Base-by-base conservation (phyloP, 2,888 invertebrate species). In the Pelosia muscerda region DNA sequence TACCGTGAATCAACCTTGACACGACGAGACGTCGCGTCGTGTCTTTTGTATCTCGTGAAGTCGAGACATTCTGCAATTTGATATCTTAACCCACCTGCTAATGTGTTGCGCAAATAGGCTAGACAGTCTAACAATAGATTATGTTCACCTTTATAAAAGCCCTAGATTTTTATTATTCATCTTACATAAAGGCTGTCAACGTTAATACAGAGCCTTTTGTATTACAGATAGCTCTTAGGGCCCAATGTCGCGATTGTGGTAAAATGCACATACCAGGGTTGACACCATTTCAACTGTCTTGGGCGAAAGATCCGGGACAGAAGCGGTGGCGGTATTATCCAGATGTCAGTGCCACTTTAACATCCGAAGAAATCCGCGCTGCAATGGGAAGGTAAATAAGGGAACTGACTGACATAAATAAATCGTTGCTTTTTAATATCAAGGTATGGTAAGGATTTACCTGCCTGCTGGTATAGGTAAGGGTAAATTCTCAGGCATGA, bases 261-360 rank as follows among this genome's bases (percentile, higher is more conserved):
- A 78, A 86, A 2, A 63, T 77, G 26, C 66, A 76, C 13, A 60
- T 68, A 22, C 81, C 85, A 1, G 85, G 79, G 0, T 62, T 85
- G 55, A 84, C 86, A 2, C 81, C 86, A 0, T 88, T 88, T 63
- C 88, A 88, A 77, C 72, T 85, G 28, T 82, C 87, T 0, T 86
- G 85, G 83, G 78, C 84, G 0, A 75, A 84, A 65, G 89, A 91
- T 56, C 72, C 87, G 2, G 84, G 83, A 0, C 89, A 90, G 68
- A 90, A 85, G 56, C 87, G 95, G 59, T 96, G 96, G 96, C 92
- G 87, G 69, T 86, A 95, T 73, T 93, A 94, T 74, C 96, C 96
- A 1, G 92, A 95, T 75, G 78, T 95, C 1, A 92, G 92, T 0
- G 90, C 89, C 9, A 82, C 79, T 2, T 71, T 91, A 53, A 79